Conservation (phyloP, 2,888 invertebrate genomes). For the Helobdella robusta region DNA sequence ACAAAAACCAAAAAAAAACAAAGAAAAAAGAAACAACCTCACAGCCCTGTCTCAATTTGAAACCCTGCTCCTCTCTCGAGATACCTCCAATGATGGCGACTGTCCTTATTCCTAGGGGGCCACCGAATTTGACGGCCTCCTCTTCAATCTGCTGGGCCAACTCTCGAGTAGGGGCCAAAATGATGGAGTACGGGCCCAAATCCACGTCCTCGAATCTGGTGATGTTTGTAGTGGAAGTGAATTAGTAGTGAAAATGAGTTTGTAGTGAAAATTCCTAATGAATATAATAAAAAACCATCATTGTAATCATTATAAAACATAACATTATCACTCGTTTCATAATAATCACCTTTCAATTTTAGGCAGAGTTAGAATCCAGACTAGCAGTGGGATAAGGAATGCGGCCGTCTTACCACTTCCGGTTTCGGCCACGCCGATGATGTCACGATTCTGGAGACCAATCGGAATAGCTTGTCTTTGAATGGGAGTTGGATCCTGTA, state of each 20-base stretch:
- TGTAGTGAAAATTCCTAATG: background rate
- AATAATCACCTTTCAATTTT: constrained; percentile 68
- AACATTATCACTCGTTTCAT: background rate
- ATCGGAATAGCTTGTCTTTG: constrained; percentile 98
- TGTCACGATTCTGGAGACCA: constrained; percentile 66
- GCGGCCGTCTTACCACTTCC: constrained; percentile 98
- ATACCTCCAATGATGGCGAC: constrained; percentile 55
- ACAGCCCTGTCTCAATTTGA: constrained; percentile 86
- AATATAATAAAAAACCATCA: background rate
- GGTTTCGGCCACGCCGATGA: constrained; percentile 98
- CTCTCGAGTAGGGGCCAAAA: constrained; percentile 97
- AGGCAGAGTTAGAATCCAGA: constrained; percentile 95
- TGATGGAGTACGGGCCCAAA: constrained; percentile 91
- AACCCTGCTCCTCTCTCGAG: constrained; percentile 95
- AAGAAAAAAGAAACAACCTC: too few relatives aligned
- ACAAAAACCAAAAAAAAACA: too few relatives aligned
- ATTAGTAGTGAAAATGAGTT: background rate
- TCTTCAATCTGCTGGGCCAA: constrained; percentile 98
- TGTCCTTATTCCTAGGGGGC: constrained; percentile 48
- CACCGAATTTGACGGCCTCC: constrained; percentile 93
- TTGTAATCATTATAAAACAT: background rate
- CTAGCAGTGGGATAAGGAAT: constrained; percentile 87
- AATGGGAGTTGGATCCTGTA: constrained; percentile 86
- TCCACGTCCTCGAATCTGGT: constrained; percentile 51
- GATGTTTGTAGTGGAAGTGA: background rate